Evolutionary conservation across 2,113 vertebrate species (phyloP).

Genomic region (Aspidoscelis tigris): DNA sequence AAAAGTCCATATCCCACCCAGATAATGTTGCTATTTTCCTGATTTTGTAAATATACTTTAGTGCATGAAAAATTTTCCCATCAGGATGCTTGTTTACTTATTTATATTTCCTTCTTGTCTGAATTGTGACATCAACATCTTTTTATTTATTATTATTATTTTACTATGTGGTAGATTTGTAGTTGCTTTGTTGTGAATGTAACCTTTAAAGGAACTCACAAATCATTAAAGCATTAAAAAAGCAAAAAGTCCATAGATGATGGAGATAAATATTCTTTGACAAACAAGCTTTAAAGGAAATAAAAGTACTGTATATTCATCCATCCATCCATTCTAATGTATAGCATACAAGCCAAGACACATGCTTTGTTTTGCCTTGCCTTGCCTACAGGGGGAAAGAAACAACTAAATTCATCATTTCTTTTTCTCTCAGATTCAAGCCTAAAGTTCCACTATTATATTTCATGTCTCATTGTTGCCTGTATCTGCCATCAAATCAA

Average conservation of each 20-base stretch:
- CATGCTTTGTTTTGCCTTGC: neutral
- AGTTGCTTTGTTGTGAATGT: constrained; percentile 31
- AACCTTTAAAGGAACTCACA: neutral
- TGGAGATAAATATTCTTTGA: constrained; percentile 14
- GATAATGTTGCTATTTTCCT: neutral
- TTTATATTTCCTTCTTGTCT: neutral
- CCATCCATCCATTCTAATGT: constrained; percentile 1
- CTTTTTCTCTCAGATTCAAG: neutral
- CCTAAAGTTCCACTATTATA: constrained; percentile 34
- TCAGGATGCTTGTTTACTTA: neutral
- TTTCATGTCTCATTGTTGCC: neutral
- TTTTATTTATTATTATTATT: neutral
- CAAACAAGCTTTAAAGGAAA: constrained; percentile 22
- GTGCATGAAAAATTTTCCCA: neutral
- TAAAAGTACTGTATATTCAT: constrained; percentile 27
- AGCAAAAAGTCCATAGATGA: neutral
- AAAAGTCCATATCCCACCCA: neutral
- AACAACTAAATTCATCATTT: constrained; percentile 29
- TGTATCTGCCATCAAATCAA: constrained; percentile 13
- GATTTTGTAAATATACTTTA: neutral
- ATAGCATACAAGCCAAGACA: neutral
- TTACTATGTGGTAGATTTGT: neutral
- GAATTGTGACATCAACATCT: neutral
- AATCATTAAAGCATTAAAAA: constrained; percentile 36
- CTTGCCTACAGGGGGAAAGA: neutral